Base-by-base conservation (phyloP, 2,797 vertebrate species). In the Lithobates pipiens region DNA sequence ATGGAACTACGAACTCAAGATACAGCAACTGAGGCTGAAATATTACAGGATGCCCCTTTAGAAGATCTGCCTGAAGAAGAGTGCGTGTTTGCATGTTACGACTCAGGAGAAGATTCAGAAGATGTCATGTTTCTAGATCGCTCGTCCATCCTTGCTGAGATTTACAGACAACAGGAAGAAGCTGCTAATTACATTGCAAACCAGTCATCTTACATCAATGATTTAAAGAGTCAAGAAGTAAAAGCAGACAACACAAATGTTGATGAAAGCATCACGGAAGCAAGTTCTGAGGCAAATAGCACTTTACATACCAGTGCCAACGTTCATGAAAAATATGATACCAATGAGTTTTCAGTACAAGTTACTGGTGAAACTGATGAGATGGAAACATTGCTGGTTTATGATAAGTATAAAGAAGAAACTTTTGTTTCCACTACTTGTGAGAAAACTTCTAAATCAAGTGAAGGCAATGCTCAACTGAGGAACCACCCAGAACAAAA, bases 51-150 rank as follows among this genome's bases (percentile, higher is more conserved):
- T 16, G 18, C 46, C 29, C 34, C 42, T 39, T 77, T 68, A 0
- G 84, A 88, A 15, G 25, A 3, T 1, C 69, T 88, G 42, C 42
- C 9, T 0, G 23, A 84, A 0, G 81, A 83, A 0, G 88, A 91
- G 70, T 70, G 86, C 75, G 82, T 89, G 44, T 70, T 89, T 13
- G 88, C 70, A 32, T 88, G 88, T 32, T 87, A 90, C 3, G 90
- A 91, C 4, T 86, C 85, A 4, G 89, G 88, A 0, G 90, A 76
- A 0, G 89, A 92, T 21, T n/a, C 74, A 13, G 88, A 88, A 82
- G 88, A 90, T 2, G 72, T 44, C 0, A 34, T 76, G 1, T 76
- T 82, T 6, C 72, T 85, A 0, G 88, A 90, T 5, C 89, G 86
- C 0, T 36, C 46, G 32, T 34, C 81, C 3, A 50, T 80, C 3